Conservation (phyloP, 2,888 invertebrate species). For the Empis stercorea region DNA sequence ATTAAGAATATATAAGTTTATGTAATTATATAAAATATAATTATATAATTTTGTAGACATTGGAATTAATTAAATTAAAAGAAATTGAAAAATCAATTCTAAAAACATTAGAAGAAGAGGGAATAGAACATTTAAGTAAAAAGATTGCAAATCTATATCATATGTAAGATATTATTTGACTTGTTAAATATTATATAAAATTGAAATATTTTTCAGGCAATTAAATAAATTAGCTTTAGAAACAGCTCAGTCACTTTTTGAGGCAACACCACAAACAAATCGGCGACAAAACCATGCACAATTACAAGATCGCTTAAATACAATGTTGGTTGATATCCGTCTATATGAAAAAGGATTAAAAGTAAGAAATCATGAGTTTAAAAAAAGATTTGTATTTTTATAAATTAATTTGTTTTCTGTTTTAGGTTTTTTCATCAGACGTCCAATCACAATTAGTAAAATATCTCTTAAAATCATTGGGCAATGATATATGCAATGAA, state of each 20-base stretch:
- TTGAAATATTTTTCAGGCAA: slow-evolving; percentile 35
- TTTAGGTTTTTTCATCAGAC: slow-evolving; percentile 42
- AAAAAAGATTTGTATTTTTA: not conserved
- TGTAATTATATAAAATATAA: not conserved
- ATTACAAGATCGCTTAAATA: slow-evolving; percentile 70
- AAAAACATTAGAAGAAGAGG: slow-evolving; percentile 53
- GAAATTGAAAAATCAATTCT: slow-evolving; percentile 56
- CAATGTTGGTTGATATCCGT: slow-evolving; percentile 58
- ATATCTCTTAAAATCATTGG: slow-evolving; percentile 72
- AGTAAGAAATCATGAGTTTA: too few relatives aligned
- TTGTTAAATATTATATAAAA: not conserved
- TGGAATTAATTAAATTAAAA: slow-evolving; percentile 51
- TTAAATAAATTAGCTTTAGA: slow-evolving; percentile 53
- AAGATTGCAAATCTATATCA: slow-evolving; percentile 57
- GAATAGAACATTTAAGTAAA: slow-evolving; percentile 54
- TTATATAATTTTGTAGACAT: slow-evolving; percentile 16
- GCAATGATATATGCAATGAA: slow-evolving; percentile 68
- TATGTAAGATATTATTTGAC: slow-evolving; percentile 35
- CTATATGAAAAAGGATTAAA: slow-evolving; percentile 70
- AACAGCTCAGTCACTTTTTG: slow-evolving; percentile 60
- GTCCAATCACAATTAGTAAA: slow-evolving; percentile 59
- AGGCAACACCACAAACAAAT: slow-evolving; percentile 58
- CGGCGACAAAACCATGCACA: slow-evolving; percentile 68
- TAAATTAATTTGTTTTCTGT: slow-evolving; percentile 1
- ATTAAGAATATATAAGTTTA: slow-evolving; percentile 9